phyloP scores from a whole-genome alignment of 2,888 invertebrate genomes.

The Odiellus spinosus region DNA sequence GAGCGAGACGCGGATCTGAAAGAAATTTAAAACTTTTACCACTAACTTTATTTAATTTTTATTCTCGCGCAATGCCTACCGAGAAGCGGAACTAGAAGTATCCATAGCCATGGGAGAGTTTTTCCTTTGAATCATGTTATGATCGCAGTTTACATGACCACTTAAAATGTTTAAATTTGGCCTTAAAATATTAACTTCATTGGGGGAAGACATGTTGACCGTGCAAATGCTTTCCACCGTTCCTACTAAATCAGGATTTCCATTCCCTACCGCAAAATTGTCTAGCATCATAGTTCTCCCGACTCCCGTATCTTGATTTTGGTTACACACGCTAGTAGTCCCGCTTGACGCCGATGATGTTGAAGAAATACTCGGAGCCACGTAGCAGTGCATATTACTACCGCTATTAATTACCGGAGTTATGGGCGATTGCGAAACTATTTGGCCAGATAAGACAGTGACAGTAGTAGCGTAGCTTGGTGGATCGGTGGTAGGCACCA shows the following conservation, averaged over 20 bases:
- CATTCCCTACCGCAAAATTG: background rate
- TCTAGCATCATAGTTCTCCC: too few relatives aligned
- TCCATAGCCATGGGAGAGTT: constrained; percentile 20
- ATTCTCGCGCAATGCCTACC: too few relatives aligned
- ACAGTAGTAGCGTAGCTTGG: constrained; percentile 84
- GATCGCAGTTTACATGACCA: background rate
- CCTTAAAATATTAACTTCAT: too few relatives aligned
- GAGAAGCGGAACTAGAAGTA: constrained; percentile 16
- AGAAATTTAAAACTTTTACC: too few relatives aligned
- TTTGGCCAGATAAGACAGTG: constrained; percentile 52
- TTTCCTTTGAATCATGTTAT: constrained; percentile 11
- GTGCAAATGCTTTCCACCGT: constrained; percentile 22
- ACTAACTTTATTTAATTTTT: too few relatives aligned
- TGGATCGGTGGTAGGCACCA: constrained; percentile 56
- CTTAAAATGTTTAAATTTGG: too few relatives aligned
- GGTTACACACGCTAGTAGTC: background rate
- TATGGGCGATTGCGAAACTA: constrained; percentile 9
- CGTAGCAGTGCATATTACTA: background rate
- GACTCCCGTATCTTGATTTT: background rate
- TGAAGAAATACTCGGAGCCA: background rate
- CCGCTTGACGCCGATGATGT: background rate
- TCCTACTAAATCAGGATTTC: constrained; percentile 19
- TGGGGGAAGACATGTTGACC: constrained; percentile 17
- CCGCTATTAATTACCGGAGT: background rate
- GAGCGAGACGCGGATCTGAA: constrained; percentile 23